phyloP scores from a whole-genome alignment of 2,797 vertebrate genomes.

The Cryptoblepharus egeriae region DNA sequence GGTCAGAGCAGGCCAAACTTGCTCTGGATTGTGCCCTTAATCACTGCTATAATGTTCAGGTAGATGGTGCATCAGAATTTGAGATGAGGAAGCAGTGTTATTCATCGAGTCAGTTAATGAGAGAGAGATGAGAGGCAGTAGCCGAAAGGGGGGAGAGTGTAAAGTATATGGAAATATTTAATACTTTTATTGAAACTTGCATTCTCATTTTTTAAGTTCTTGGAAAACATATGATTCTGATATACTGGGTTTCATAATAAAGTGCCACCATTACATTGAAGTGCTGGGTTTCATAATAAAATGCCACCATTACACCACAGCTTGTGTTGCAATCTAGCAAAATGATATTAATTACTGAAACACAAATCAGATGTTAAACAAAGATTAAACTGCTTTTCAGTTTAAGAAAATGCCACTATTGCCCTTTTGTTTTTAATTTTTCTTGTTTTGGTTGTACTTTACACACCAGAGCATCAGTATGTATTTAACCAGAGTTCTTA shows the following conservation, averaged over 20 bases:
- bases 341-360: conserved; percentile 45
- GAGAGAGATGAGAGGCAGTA: neutral
- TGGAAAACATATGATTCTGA: conserved; percentile 64
- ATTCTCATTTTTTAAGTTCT: conserved; percentile 55
- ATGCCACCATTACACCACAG: conserved; percentile 50
- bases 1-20: too few species aligned
- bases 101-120: neutral
- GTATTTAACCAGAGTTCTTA: neutral
- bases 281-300: conserved; percentile 50
- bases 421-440: neutral
- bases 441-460: neutral
- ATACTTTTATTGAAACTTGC: conserved; percentile 49
- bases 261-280: conserved; percentile 59
- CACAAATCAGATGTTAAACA: conserved; percentile 44
- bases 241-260: conserved; percentile 53
- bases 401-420: conserved; percentile 9
- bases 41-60: neutral
- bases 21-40: too few species aligned
- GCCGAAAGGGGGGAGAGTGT: too few species aligned
- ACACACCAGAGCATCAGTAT: neutral
- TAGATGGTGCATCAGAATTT: neutral
- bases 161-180: conserved; percentile 33
- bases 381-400: conserved; percentile 15
- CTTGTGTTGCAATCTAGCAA: conserved; percentile 21
- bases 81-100: neutral